A percentile compares a stretch with the other conserved stretches of the same genome.
These are phyloP conservation scores for Drepana arcuata DNA, from an alignment of 1,140 invertebrate genomes.

Conservation along the genomic window DNA sequence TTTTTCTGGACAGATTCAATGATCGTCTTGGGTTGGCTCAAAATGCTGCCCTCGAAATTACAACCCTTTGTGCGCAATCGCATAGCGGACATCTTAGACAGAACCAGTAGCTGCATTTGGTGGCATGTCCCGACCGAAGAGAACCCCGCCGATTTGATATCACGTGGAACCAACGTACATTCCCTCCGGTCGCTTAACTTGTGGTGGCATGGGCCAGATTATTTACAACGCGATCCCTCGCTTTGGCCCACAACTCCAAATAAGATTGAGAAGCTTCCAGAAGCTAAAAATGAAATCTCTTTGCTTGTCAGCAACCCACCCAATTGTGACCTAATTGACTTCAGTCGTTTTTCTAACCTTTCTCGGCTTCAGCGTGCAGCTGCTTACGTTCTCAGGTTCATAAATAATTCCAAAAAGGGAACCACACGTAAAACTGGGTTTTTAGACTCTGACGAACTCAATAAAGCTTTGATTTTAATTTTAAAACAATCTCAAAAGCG, in stretches of 20 bases:
- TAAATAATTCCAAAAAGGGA: too few relatives aligned
- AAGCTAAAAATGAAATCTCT: conserved; percentile 3
- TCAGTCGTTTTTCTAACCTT: conserved; percentile 8
- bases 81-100: conserved; percentile 9
- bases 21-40: conserved; percentile 8
- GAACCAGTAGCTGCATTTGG: conserved; percentile 2
- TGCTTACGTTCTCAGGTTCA: too few relatives aligned
- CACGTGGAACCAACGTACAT: conserved; percentile 5
- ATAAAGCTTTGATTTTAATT: conserved; percentile 3
- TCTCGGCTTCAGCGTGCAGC: too few relatives aligned
- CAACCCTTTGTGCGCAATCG: conserved; percentile 8
- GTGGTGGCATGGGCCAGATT: conserved; percentile 9
- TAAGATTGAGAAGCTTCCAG: background rate
- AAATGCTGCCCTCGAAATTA: conserved; percentile 7
- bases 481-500: conserved; percentile 2
- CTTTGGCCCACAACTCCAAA: conserved; percentile 1
- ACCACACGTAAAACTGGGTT: too few relatives aligned
- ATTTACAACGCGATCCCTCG: background rate
- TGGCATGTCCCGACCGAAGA: conserved; percentile 6
- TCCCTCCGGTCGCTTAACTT: conserved; percentile 1
- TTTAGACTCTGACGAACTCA: conserved; percentile 3
- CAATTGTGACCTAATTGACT: conserved; percentile 1
- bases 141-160: conserved; percentile 10
- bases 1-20: conserved; percentile 5
- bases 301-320: background rate